A percentile compares a stretch with the other conserved stretches of the same genome.
Evolutionary conservation across 2,797 vertebrate genomes (phyloP).

Genomic region (Valencia hispanica): DNA sequence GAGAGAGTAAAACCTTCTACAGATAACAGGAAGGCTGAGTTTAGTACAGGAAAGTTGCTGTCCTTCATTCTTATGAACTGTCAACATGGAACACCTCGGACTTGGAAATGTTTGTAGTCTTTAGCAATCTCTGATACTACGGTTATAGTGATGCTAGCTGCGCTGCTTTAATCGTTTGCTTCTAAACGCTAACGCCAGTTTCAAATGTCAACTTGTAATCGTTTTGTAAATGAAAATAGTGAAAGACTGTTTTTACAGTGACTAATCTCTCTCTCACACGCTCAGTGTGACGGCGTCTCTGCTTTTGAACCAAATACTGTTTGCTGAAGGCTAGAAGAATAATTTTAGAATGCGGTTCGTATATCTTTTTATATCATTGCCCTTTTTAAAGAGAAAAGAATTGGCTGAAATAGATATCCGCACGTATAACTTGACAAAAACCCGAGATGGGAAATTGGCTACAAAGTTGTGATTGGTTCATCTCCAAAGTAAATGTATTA

Average conservation of each 20-base stretch:
- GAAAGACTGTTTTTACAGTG: neutral
- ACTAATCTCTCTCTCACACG: neutral
- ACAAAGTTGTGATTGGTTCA: neutral
- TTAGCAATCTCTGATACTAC: neutral
- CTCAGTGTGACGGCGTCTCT: neutral
- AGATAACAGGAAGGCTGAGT: neutral
- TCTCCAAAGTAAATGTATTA: conserved; percentile 34
- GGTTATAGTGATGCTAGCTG: neutral
- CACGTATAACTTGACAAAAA: neutral
- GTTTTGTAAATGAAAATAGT: neutral
- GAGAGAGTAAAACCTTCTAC: neutral
- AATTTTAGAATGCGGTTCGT: neutral
- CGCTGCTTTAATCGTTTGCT: neutral
- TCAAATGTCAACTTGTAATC: neutral
- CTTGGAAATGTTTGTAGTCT: neutral
- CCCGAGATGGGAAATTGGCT: neutral
- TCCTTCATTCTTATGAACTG: neutral
- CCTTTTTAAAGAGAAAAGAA: neutral
- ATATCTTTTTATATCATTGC: neutral
- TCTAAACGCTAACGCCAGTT: neutral
- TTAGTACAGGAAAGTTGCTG: neutral
- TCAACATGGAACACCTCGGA: neutral
- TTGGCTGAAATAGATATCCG: neutral
- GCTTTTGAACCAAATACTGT: neutral
- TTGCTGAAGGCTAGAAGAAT: neutral